A percentile compares a stretch with the other conserved stretches of the same genome.
Conservation (phyloP, 2,888 invertebrate species). For the Trichopria drosophilae region DNA sequence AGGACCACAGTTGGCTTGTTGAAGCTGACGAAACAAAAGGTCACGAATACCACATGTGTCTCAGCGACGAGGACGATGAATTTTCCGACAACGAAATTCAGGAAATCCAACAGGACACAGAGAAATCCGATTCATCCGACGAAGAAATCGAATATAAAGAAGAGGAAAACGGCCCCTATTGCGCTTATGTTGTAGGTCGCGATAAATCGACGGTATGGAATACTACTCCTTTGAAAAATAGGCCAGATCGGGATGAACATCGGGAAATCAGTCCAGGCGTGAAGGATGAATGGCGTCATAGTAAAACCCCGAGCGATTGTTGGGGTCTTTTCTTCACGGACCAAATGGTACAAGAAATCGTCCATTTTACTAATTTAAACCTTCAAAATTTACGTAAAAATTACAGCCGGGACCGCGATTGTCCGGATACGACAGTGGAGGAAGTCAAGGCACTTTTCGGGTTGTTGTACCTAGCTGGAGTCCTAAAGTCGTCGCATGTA, state of each 20-base stretch:
- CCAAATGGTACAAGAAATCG: constrained; percentile 35
- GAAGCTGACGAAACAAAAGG: too few relatives aligned
- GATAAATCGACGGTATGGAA: constrained; percentile 24
- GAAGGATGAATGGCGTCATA: constrained; percentile 6
- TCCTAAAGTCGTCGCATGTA: constrained; percentile 20
- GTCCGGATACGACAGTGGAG: constrained; percentile 35
- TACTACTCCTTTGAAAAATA: constrained; percentile 12
- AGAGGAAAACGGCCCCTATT: too few relatives aligned
- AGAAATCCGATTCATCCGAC: constrained; percentile 20
- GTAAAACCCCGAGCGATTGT: constrained; percentile 17
- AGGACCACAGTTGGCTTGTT: too few relatives aligned
- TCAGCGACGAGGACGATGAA: constrained; percentile 23
- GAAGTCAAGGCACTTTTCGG: constrained; percentile 38
- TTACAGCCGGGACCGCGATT: constrained; percentile 40
- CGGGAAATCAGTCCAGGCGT: too few relatives aligned
- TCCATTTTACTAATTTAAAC: constrained; percentile 29
- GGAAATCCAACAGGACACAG: constrained; percentile 17
- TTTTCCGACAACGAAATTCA: constrained; percentile 20
- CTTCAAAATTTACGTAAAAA: constrained; percentile 31
- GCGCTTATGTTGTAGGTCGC: constrained; percentile 13
- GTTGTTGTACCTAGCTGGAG: constrained; percentile 30
- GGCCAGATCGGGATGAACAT: too few relatives aligned
- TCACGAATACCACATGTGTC: too few relatives aligned
- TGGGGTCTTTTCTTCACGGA: constrained; percentile 42
- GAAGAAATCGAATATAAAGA: constrained; percentile 21